Evolutionary conservation across 1,140 invertebrate species (phyloP), one percentile per base, ranked within the genome.

Genomic region (Anoplolepis gracilipes): DNA sequence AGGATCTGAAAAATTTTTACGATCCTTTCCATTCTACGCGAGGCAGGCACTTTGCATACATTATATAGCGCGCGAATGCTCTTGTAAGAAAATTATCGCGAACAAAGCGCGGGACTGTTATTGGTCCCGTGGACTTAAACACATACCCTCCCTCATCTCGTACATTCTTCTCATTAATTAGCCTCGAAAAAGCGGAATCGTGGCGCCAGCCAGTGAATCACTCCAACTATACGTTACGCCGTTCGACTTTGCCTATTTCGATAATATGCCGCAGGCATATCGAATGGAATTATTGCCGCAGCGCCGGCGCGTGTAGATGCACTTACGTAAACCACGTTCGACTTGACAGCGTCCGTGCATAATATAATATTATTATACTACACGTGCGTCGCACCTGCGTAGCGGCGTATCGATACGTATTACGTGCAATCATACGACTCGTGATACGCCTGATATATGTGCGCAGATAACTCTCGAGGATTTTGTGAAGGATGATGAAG

Each of bases 121-220:
- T 77, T 19, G 86, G 42, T 78, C 57, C 42, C 70, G 62, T 8
- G 46, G 72, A 61, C 55, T 78, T 78, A 55, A 85, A 78, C 59
- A 49, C 49, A 61, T 25, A 85, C 25, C 25, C 64, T 73, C 69
- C 67, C 76, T 64, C 76, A 77, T 49, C 49, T 28, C 57, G 72
- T 69, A 85, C 87, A 77, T 76, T 90, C 77, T 82, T 84, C 55
- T 79, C 57, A 85, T 89, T 85, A 87, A 89, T 89, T 82, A 89
- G 89, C 87, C 53, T 82, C 88, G 85, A 88, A 85, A 87, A 87
- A 85, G 88, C 88, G 84, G 88, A 90, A 89, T 90, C 88, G n/a
- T 85, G 88, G 88, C 88, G 88, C 88, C 88, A 77, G 85, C 46
- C 42, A 64, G 85, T 89, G 88, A 90, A 89, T 89, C 88, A 90